phyloP scores from a whole-genome alignment of 2,888 invertebrate genomes.

The Polydrusus cervinus region DNA sequence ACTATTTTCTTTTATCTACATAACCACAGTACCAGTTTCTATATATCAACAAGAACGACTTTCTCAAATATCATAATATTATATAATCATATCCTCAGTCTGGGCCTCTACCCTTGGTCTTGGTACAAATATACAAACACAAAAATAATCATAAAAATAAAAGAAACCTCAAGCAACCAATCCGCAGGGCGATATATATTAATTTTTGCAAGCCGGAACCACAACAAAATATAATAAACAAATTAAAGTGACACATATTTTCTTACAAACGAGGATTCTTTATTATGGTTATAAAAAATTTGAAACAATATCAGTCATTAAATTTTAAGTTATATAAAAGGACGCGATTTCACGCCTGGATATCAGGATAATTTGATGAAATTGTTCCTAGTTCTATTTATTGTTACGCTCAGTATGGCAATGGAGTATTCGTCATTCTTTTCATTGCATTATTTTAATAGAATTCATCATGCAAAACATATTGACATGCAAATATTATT shows the following conservation, averaged over 20 bases:
- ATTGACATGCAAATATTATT: conserved; percentile 61
- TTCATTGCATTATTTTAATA: conserved; percentile 40
- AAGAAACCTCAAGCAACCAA: too few species aligned
- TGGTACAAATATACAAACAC: too few species aligned
- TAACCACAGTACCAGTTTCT: too few species aligned
- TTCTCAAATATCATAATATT: too few species aligned
- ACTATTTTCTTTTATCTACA: too few species aligned
- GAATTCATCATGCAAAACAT: conserved; percentile 63
- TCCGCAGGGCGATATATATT: too few species aligned
- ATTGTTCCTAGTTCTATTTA: conserved; percentile 31
- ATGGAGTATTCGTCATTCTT: conserved; percentile 26
- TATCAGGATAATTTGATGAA: conserved; percentile 31
- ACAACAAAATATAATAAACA: too few species aligned
- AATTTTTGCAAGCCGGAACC: too few species aligned
- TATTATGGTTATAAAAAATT: background rate
- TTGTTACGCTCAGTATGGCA: conserved; percentile 33
- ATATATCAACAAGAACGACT: too few species aligned
- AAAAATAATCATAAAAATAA: too few species aligned
- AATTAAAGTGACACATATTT: background rate
- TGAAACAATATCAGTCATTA: conserved; percentile 18
- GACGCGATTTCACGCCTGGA: conserved; percentile 33
- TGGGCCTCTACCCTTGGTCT: too few species aligned
- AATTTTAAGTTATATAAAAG: conserved; percentile 25
- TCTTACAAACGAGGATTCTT: background rate
- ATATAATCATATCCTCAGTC: too few species aligned